phyloP scores from a whole-genome alignment of 1,140 invertebrate species.

The Solen grandis region DNA sequence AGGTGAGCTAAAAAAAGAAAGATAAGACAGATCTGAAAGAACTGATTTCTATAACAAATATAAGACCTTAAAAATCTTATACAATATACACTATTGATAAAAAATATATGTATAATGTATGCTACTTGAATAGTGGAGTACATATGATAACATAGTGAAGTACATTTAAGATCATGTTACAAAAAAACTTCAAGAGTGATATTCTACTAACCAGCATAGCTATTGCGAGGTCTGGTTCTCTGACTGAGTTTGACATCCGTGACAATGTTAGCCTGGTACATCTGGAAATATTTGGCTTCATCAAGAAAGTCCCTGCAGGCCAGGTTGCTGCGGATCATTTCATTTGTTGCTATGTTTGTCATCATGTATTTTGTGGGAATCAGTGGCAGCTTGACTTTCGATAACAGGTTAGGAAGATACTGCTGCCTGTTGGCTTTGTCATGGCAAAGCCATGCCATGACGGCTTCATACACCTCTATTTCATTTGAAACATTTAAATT shows the following conservation, averaged over 20 bases:
- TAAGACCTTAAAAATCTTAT: too few relatives aligned
- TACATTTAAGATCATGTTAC: too few relatives aligned
- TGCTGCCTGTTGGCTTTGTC: slow-evolving; percentile 62
- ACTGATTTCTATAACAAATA: too few relatives aligned
- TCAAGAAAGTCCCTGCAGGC: slow-evolving; percentile 79
- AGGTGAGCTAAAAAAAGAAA: too few relatives aligned
- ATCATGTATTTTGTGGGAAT: slow-evolving; percentile 75
- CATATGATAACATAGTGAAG: too few relatives aligned
- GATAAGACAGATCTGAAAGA: too few relatives aligned
- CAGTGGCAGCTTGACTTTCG: slow-evolving; percentile 78
- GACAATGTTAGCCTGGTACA: slow-evolving; percentile 77
- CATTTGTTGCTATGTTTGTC: slow-evolving; percentile 75
- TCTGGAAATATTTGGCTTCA: slow-evolving; percentile 78
- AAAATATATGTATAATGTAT: too few relatives aligned
- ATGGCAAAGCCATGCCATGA: slow-evolving; percentile 78
- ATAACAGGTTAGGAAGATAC: slow-evolving; percentile 72
- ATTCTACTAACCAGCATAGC: slow-evolving; percentile 81
- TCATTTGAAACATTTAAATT: slow-evolving; percentile 77
- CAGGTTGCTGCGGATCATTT: slow-evolving; percentile 74
- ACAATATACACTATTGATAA: too few relatives aligned
- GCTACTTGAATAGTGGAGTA: too few relatives aligned
- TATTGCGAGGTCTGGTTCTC: slow-evolving; percentile 78
- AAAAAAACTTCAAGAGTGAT: too few relatives aligned
- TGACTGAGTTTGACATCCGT: slow-evolving; percentile 72
- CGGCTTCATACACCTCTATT: slow-evolving; percentile 76